Evolutionary conservation across 2,113 vertebrate genomes (phyloP).

Genomic region (Festucalex cinctus): DNA sequence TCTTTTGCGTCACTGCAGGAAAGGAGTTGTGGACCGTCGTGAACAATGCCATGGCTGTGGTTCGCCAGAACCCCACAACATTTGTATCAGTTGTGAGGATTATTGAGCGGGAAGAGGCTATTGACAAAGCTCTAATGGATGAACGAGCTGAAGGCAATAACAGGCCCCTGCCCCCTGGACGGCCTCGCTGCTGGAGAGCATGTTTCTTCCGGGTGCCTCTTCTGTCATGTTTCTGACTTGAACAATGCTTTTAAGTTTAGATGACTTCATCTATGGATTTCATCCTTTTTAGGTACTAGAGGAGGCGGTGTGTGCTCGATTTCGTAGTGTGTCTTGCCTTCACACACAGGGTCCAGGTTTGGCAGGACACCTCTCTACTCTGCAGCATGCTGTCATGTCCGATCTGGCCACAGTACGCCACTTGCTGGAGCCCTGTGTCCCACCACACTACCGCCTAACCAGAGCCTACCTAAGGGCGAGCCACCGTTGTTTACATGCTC

Average conservation of each 20-base stretch:
- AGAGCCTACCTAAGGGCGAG: conserved; percentile 76
- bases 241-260: not conserved
- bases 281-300: conserved; percentile 65
- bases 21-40: conserved; percentile 83
- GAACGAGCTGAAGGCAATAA: conserved; percentile 22
- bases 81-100: conserved; percentile 90
- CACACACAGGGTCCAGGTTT: conserved; percentile 76
- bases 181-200: conserved; percentile 85
- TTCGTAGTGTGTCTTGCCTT: conserved; percentile 72
- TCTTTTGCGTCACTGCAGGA: conserved; percentile 22
- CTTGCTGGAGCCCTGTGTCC: conserved; percentile 88
- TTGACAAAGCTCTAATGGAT: conserved; percentile 71
- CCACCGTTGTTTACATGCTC: conserved; percentile 76
- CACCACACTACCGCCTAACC: conserved; percentile 82
- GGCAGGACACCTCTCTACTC: conserved; percentile 78
- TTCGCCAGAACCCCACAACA: conserved; percentile 81
- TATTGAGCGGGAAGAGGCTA: conserved; percentile 86
- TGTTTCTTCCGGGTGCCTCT: conserved; percentile 77
- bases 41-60: conserved; percentile 74
- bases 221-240: not conserved
- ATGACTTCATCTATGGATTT: not conserved
- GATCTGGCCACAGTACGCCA: conserved; percentile 83
- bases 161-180: conserved; percentile 74
- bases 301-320: conserved; percentile 66
- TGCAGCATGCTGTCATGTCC: conserved; percentile 80